A percentile compares a stretch with the other conserved stretches of the same genome.
phyloP scores from a whole-genome alignment of 2,113 vertebrate species.

The Pelecanoides urinatrix region DNA sequence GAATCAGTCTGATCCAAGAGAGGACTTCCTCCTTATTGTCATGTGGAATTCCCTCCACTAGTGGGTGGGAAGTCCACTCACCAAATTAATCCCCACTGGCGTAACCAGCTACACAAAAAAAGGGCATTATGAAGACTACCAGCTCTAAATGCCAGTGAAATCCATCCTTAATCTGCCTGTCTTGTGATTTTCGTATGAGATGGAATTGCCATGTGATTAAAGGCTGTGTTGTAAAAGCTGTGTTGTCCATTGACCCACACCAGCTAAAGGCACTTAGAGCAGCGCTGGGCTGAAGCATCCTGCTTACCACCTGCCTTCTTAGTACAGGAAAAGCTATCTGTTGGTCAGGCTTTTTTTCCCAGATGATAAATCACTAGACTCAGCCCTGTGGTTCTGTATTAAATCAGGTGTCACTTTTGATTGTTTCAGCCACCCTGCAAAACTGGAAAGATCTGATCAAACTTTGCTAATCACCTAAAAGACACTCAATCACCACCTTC shows the following conservation, averaged over 20 bases:
- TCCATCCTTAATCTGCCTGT: neutral
- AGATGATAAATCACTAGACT: neutral
- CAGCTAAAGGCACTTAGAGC: neutral
- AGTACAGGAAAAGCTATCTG: neutral
- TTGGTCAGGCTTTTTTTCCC: neutral
- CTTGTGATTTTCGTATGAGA: neutral
- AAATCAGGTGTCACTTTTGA: neutral
- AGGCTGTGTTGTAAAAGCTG: neutral
- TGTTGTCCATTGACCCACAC: neutral
- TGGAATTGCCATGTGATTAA: neutral
- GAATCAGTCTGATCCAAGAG: neutral
- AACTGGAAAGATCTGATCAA: neutral
- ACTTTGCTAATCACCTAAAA: neutral
- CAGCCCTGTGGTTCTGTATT: neutral
- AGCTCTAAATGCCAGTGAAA: neutral
- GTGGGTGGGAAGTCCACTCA: neutral
- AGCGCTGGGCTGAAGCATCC: neutral
- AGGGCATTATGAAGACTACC: neutral
- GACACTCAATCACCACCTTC: neutral
- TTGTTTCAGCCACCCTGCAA: neutral
- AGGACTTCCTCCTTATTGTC: neutral
- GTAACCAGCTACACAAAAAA: neutral
- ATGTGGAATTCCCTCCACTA: too few species aligned
- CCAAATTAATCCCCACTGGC: neutral
- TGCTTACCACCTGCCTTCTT: neutral